Conservation (phyloP, 2,113 vertebrate genomes). For the Coreoperca whiteheadi region DNA sequence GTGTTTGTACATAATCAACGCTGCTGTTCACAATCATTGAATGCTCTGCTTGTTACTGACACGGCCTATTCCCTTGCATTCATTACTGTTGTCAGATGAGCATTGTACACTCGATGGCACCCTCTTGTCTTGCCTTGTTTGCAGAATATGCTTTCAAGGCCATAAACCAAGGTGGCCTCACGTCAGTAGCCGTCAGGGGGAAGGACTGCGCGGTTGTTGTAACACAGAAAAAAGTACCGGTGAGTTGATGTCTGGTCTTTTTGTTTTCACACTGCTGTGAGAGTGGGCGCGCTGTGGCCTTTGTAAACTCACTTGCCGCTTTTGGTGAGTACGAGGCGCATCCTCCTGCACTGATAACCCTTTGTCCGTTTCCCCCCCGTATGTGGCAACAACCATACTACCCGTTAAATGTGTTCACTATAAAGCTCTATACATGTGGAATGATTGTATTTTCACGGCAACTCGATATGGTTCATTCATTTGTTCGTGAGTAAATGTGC, state of each 20-base stretch:
- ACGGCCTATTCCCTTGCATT: neutral
- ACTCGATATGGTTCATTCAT: neutral
- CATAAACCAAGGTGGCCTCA: conserved; percentile 98
- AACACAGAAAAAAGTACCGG: conserved; percentile 99
- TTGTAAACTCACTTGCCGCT: neutral
- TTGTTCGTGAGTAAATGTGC: neutral
- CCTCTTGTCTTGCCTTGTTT: conserved; percentile 9
- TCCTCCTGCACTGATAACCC: neutral
- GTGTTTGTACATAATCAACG: neutral
- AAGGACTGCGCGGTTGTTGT: conserved; percentile 97
- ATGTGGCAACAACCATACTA: neutral
- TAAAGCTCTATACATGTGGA: neutral
- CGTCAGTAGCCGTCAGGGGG: conserved; percentile 96
- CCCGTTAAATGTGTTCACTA: neutral
- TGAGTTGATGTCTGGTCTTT: conserved; percentile 82
- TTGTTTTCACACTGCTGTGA: neutral
- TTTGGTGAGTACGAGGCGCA: neutral
- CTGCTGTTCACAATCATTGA: neutral
- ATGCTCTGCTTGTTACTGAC: neutral
- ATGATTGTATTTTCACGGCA: neutral
- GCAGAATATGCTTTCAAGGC: conserved; percentile 99
- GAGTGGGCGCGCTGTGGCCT: too few species aligned
- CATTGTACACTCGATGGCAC: neutral
- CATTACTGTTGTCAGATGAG: neutral
- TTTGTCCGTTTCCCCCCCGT: too few species aligned